Evolutionary conservation across 2,888 invertebrate species (phyloP).

Genomic region (Ichneumoninae sp.): DNA sequence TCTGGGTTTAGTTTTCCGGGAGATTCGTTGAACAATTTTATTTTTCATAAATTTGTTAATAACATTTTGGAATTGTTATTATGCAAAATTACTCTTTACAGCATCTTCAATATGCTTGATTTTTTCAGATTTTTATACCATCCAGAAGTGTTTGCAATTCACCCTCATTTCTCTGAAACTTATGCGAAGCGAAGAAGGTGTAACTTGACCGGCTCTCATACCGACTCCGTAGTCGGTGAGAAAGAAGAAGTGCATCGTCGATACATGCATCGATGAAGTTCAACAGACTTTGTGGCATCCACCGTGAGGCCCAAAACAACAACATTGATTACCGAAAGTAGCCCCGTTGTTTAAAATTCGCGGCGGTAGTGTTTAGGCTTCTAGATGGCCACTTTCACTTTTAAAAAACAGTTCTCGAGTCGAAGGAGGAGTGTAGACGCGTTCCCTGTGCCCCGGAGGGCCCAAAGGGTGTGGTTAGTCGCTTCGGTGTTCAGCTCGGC

Average conservation of each 20-base stretch:
- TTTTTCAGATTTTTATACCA: no score
- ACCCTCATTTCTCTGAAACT: no score
- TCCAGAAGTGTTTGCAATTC: no score
- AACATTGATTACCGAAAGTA: background rate
- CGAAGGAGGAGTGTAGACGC: constrained; percentile 4
- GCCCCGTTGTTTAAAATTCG: constrained; percentile 7
- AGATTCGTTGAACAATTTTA: no score
- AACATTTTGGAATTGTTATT: no score
- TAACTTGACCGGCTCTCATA: background rate
- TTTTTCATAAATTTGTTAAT: no score
- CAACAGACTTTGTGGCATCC: constrained; percentile 47
- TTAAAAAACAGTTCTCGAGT: constrained; percentile 14
- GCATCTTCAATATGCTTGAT: no score
- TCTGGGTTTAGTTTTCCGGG: no score
- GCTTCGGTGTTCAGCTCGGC: constrained; percentile 66
- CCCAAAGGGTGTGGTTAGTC: constrained; percentile 52
- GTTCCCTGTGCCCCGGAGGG: constrained; percentile 70
- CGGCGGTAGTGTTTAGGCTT: constrained; percentile 11
- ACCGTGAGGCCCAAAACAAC: background rate
- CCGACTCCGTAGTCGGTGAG: background rate
- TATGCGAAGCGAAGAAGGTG: no score
- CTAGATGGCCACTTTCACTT: constrained; percentile 30
- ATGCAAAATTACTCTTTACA: no score
- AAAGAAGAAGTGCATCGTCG: background rate
- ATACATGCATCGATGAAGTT: constrained; percentile 22